Evolutionary conservation across 1,140 invertebrate species (phyloP).

Genomic region (Drosophila varians): DNA sequence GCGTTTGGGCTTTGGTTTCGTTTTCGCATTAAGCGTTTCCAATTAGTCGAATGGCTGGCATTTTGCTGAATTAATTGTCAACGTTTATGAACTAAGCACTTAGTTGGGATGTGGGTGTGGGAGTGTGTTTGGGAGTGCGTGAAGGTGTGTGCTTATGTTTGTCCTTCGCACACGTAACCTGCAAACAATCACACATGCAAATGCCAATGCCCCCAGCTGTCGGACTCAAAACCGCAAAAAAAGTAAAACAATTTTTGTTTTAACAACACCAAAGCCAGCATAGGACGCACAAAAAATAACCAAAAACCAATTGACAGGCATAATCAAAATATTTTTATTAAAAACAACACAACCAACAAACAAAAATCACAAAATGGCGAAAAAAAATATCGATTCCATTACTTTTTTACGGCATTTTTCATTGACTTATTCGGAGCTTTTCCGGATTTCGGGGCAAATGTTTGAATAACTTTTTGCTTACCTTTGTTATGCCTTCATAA

Average conservation of each 20-base stretch:
- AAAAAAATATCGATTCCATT: conserved; percentile 28
- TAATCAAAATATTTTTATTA: conserved; percentile 60
- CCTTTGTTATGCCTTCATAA: conserved; percentile 31
- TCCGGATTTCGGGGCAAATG: conserved; percentile 49
- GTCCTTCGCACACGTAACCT: conserved; percentile 15
- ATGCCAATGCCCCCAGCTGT: conserved; percentile 42
- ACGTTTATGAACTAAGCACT: conserved; percentile 73
- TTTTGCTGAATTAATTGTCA: conserved; percentile 77
- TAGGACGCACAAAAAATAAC: conserved; percentile 11
- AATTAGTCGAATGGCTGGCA: conserved; percentile 74
- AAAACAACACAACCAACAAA: conserved; percentile 56
- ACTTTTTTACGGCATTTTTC: conserved; percentile 11
- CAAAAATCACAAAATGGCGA: conserved; percentile 35
- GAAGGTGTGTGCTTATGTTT: conserved; percentile 36
- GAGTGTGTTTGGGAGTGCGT: conserved; percentile 25
- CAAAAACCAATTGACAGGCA: conserved; percentile 19
- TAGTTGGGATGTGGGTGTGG: conserved; percentile 5
- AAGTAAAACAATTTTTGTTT: conserved; percentile 40
- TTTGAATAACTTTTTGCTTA: conserved; percentile 49
- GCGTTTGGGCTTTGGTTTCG: conserved; percentile 53
- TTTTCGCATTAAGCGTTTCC: conserved; percentile 71
- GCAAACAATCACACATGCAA: conserved; percentile 42
- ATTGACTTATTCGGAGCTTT: conserved; percentile 46
- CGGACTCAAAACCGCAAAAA: conserved; percentile 7
- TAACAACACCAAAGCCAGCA: conserved; percentile 48